phyloP scores from a whole-genome alignment of 2,113 vertebrate species.

The Nyctereutes procyonoides region DNA sequence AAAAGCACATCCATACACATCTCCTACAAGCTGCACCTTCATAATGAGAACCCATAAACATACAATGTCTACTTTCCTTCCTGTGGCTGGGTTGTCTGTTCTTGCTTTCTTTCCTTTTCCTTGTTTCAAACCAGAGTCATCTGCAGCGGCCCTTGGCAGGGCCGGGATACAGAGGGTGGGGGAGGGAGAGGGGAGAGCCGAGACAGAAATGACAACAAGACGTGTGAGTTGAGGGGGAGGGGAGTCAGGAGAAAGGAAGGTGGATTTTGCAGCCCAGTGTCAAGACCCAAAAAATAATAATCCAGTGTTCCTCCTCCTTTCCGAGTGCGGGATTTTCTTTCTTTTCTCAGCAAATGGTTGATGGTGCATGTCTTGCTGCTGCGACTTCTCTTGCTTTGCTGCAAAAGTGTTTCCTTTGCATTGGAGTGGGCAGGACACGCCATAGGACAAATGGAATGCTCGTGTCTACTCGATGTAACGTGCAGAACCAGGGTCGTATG shows the following conservation, averaged over 20 bases:
- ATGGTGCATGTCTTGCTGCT: slow-evolving; percentile 67
- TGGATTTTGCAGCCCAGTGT: slow-evolving; percentile 77
- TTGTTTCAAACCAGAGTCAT: slow-evolving; percentile 81
- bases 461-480: slow-evolving; percentile 73
- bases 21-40: slow-evolving; percentile 85
- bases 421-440: slow-evolving; percentile 80
- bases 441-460: slow-evolving; percentile 68
- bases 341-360: slow-evolving; percentile 74
- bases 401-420: slow-evolving; percentile 85
- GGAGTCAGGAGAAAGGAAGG: slow-evolving; percentile 68
- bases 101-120: slow-evolving; percentile 65
- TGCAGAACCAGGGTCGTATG: slow-evolving; percentile 77
- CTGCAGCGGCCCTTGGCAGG: slow-evolving; percentile 81
- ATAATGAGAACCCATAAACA: slow-evolving; percentile 85
- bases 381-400: slow-evolving; percentile 84
- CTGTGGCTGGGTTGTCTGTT: slow-evolving; percentile 59
- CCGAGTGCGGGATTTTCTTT: slow-evolving; percentile 80
- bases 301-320: slow-evolving; percentile 82
- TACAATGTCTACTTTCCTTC: slow-evolving; percentile 71
- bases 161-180: slow-evolving; percentile 81
- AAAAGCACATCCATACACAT: slow-evolving; percentile 89
- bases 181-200: slow-evolving; percentile 50
- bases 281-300: slow-evolving; percentile 74
- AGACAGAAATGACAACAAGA: slow-evolving; percentile 81
- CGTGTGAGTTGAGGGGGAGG: slow-evolving; percentile 64